A percentile compares a stretch with the other conserved stretches of the same genome.
Conservation (phyloP, 2,888 invertebrate species). For the Spatulosminthurus flaviceps region DNA sequence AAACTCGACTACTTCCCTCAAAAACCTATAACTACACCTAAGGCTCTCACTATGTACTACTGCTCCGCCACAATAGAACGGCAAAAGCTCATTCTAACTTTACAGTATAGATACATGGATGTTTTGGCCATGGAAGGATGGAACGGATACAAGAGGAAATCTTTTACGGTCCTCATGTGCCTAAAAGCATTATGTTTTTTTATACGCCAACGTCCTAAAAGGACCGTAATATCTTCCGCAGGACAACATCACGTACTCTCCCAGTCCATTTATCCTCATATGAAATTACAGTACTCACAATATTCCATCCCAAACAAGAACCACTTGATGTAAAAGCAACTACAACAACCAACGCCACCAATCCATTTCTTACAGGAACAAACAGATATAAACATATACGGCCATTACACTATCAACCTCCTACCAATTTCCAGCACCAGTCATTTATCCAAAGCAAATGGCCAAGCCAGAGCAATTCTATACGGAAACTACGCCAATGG, state of each 20-base stretch:
- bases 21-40: no score
- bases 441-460: no score
- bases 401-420: not conserved
- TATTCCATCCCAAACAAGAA: conserved; percentile 15
- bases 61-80: no score
- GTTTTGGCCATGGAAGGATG: not conserved
- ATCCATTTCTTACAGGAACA: not conserved
- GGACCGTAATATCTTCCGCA: not conserved
- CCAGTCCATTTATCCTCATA: conserved; percentile 24
- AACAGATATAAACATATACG: not conserved
- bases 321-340: conserved; percentile 10
- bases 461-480: no score
- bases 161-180: conserved; percentile 32
- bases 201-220: not conserved
- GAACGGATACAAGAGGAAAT: conserved; percentile 8
- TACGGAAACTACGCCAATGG: no score
- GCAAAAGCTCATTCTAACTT: no score
- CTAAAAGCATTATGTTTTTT: conserved; percentile 31
- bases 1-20: not conserved
- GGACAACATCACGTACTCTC: conserved; percentile 32
- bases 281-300: conserved; percentile 24
- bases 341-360: not conserved
- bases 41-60: no score
- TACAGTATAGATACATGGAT: no score
- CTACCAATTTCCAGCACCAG: not conserved